Evolutionary conservation across 2,113 vertebrate genomes (phyloP).

Genomic region (Epinephelus fuscoguttatus): DNA sequence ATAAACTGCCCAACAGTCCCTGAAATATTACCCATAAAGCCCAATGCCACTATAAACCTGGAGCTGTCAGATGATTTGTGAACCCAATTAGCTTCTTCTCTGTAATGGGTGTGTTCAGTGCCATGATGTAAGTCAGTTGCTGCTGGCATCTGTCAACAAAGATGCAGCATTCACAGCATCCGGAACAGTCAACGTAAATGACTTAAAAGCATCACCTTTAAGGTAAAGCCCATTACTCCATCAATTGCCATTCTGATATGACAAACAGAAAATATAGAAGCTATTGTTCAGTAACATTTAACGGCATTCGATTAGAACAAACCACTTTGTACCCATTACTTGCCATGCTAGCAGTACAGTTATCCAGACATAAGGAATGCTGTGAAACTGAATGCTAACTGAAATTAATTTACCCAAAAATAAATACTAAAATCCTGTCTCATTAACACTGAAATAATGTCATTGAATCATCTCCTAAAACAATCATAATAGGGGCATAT

Average conservation of each 20-base stretch:
- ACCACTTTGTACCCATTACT: no score
- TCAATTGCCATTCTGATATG: neutral
- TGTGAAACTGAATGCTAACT: no score
- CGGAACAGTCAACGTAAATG: neutral
- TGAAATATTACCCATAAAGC: constrained; percentile 80
- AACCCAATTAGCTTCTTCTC: constrained; percentile 80
- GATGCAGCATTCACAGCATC: constrained; percentile 26
- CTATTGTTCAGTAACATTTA: neutral
- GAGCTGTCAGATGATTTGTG: constrained; percentile 83
- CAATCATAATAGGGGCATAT: no score
- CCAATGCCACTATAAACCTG: constrained; percentile 76
- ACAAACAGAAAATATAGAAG: neutral
- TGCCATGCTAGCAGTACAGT: neutral
- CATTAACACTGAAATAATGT: no score
- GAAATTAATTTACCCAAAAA: no score
- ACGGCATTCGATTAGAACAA: neutral
- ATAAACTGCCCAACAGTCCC: constrained; percentile 64
- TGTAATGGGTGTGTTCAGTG: constrained; percentile 80
- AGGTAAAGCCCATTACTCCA: neutral
- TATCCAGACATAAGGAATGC: no score
- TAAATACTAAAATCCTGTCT: no score
- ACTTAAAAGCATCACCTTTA: neutral
- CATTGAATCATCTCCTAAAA: no score
- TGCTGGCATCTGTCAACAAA: constrained; percentile 71
- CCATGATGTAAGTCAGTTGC: constrained; percentile 77